A percentile compares a stretch with the other conserved stretches of the same genome.
Conservation (phyloP, 2,797 vertebrate species). For the Argentina silus region DNA sequence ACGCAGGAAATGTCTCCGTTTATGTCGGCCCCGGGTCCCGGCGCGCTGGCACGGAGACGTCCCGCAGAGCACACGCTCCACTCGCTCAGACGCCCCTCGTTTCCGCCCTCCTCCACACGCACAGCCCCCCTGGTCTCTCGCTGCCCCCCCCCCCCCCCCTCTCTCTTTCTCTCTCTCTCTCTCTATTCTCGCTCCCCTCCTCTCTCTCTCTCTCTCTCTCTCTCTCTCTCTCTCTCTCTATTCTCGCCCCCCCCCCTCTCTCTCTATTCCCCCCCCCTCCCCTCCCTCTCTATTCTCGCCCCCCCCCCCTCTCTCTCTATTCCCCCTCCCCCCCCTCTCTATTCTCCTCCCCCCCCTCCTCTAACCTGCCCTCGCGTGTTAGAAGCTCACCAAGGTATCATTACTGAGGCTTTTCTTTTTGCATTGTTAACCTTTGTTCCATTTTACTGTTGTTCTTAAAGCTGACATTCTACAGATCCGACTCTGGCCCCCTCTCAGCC, state of each 20-base stretch:
- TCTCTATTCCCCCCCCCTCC: background rate
- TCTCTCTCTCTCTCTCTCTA: background rate
- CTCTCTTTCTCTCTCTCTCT: background rate
- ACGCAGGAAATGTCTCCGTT: constrained; percentile 46
- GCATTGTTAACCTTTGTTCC: constrained; percentile 10
- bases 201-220: background rate
- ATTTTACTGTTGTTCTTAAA: constrained; percentile 3
- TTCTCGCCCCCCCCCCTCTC: background rate
- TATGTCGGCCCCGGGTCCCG: constrained; percentile 21
- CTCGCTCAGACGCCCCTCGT: background rate
- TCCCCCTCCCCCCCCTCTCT: constrained; percentile 3
- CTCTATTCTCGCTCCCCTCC: background rate
- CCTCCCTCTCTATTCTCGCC: background rate
- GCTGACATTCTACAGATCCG: constrained; percentile 1
- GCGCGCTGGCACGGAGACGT: constrained; percentile 10
- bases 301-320: background rate
- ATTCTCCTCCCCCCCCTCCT: background rate
- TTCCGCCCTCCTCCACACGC: constrained; percentile 11
- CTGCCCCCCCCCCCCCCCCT: background rate
- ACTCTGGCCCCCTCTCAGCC: background rate
- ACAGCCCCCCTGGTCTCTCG: background rate
- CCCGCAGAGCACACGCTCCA: constrained; percentile 2
- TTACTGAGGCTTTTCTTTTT: background rate
- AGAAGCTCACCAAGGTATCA: background rate
- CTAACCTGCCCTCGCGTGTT: background rate